Base-by-base conservation (phyloP, 2,888 invertebrate species). In the Pandemis corylana region DNA sequence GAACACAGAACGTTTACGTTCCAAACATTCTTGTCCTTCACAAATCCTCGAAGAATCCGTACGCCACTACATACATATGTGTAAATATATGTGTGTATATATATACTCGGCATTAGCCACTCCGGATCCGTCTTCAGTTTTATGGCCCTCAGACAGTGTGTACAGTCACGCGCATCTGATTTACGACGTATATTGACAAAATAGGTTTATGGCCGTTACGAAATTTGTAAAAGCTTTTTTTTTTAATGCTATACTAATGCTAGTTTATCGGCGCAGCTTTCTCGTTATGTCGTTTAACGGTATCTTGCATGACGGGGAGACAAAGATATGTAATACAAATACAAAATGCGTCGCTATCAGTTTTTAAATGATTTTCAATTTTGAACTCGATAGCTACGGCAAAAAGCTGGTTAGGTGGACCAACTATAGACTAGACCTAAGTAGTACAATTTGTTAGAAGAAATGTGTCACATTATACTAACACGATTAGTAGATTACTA, bases 71-170 rank as follows among this genome's bases (percentile, higher is more conserved):
- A 56, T 9, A 53, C 53, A 56, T 9, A 20, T 1, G 15, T 56
- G 15, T 56, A 2, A 9, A 56, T 20, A 20, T 20, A 20, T 20
- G 20, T 9, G 15, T 56, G 15, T 56, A 2, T 15, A 56, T 56
- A 51, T 51, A 51, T n/a, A 56, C 49, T 12, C 5, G 15, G 28
- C 61, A 79, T 77, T 79, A 79, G 74, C 76, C 78, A 74, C 76
- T 77, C 76, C 72, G 76, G 79, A 59, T 71, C 77, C 79, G 76
- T 80, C 80, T 78, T 76, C 80, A 77, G 78, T 80, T 83, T 83
- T 81, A 81, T 80, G 77, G 78, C 71, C 79, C 71, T 67, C 65
- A 72, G 71, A 63, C 61, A 49, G 63, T 70, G 61, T 62, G 69
- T 68, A 68, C 72, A 73, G 76, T 76, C 76, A 61, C 72, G 72